A percentile compares a stretch with the other conserved stretches of the same genome.
Evolutionary conservation across 2,113 vertebrate species (phyloP).

Genomic region (Delphinus delphis): DNA sequence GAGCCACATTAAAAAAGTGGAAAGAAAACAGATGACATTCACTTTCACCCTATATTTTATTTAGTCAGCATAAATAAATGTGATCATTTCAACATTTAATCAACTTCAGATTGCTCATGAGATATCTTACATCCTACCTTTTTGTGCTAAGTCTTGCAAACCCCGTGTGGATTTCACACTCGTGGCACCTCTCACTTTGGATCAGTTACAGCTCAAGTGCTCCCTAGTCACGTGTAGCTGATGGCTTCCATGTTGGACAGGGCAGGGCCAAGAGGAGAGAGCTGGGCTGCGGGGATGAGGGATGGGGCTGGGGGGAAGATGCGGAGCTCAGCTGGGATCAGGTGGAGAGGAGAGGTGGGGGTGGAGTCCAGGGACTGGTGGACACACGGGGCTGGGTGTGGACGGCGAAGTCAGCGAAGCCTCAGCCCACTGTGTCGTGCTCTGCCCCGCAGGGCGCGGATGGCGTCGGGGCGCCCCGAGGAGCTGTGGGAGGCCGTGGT

Average conservation of each 20-base stretch:
- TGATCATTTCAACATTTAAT: background rate
- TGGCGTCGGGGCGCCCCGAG: slow-evolving; percentile 88
- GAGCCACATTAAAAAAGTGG: background rate
- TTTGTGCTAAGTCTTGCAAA: background rate
- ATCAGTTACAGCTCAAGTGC: background rate
- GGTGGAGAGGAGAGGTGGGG: background rate
- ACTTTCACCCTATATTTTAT: background rate
- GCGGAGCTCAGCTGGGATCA: background rate
- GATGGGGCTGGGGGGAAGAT: background rate
- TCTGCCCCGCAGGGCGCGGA: slow-evolving; percentile 67
- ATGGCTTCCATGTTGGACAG: background rate
- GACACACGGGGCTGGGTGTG: background rate
- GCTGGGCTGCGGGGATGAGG: accelerated
- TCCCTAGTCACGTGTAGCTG: background rate
- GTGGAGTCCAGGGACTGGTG: background rate
- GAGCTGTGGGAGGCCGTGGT: slow-evolving; percentile 92
- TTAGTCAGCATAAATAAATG: background rate
- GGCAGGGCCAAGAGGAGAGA: background rate
- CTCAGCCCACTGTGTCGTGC: slow-evolving; percentile 11
- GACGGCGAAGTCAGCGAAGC: accelerated
- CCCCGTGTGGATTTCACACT: accelerated
- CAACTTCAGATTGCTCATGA: background rate
- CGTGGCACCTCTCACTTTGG: accelerated
- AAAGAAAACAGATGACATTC: background rate
- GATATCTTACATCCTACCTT: background rate